Evolutionary conservation across 2,888 invertebrate species (phyloP).

Genomic region (Cartodere bifasciata): DNA sequence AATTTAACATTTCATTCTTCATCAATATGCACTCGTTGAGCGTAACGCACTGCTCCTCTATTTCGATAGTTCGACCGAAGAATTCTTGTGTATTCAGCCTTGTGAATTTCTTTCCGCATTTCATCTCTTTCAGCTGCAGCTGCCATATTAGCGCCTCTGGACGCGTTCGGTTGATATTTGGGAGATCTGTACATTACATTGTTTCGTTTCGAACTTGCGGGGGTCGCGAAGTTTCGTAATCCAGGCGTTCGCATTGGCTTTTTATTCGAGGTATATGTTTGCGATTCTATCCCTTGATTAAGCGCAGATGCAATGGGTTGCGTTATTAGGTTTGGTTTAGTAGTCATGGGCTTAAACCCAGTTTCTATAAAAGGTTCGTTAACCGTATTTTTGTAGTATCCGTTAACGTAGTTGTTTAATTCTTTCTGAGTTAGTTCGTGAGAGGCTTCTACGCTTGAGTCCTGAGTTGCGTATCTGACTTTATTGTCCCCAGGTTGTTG

Average conservation of each 20-base stretch:
- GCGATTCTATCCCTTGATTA: too few species aligned
- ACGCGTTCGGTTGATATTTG: slow-evolving; percentile 1
- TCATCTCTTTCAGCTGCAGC: slow-evolving; percentile 8
- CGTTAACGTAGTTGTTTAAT: slow-evolving; percentile 18
- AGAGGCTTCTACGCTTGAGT: slow-evolving; percentile 15
- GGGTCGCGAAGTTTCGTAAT: slow-evolving; percentile 34
- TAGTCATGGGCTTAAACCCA: slow-evolving; percentile 25
- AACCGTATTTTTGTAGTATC: slow-evolving; percentile 19
- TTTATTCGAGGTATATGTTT: slow-evolving; percentile 29
- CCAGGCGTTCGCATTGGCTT: slow-evolving; percentile 37
- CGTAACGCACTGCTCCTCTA: slow-evolving; percentile 20
- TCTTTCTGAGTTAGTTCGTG: slow-evolving; percentile 23
- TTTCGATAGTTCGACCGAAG: slow-evolving; percentile 17
- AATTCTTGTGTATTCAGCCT: slow-evolving; percentile 16
- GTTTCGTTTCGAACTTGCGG: slow-evolving; percentile 12
- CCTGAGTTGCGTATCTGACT: slow-evolving; percentile 9
- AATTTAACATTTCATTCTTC: too few species aligned
- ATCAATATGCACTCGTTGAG: too few species aligned
- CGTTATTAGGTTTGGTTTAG: slow-evolving; percentile 15
- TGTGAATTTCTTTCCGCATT: slow-evolving; percentile 13
- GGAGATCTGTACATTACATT: slow-evolving; percentile 3
- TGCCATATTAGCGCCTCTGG: background rate
- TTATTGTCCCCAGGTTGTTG: slow-evolving; percentile 7
- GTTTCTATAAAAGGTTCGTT: slow-evolving; percentile 20
- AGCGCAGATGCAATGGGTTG: slow-evolving; percentile 16